phyloP scores from a whole-genome alignment of 2,797 vertebrate species.

The Brachymystax lenok region DNA sequence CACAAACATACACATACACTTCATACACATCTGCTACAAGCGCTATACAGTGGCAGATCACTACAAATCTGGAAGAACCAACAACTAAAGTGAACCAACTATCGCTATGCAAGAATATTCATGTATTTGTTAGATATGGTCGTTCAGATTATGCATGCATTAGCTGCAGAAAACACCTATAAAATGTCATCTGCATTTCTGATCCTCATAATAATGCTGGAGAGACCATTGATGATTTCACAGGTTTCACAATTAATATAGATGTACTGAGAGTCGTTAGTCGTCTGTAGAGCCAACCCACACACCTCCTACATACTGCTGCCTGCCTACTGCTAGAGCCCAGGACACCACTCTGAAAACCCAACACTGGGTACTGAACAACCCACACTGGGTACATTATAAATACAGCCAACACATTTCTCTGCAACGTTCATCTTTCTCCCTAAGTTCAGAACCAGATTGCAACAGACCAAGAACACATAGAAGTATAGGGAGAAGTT shows the following conservation, averaged over 20 bases:
- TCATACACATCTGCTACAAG: neutral
- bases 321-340: conserved; percentile 42
- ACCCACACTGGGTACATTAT: conserved; percentile 24
- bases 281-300: conserved; percentile 64
- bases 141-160: neutral
- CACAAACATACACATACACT: conserved; percentile 4
- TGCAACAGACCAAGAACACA: conserved; percentile 4
- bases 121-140: neutral
- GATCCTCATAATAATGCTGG: conserved; percentile 42
- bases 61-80: neutral
- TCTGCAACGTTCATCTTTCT: conserved; percentile 13
- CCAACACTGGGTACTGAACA: neutral
- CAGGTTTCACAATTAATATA: conserved; percentile 67
- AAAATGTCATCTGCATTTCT: conserved; percentile 58
- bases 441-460: neutral
- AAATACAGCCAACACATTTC: conserved; percentile 35
- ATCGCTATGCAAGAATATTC: neutral
- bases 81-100: neutral
- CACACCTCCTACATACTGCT: conserved; percentile 70
- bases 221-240: conserved; percentile 67
- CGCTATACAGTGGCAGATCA: neutral
- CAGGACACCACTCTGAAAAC: conserved; percentile 42
- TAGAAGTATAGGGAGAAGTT: no score
- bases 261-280: conserved; percentile 66
- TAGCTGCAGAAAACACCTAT: conserved; percentile 20